Conservation (phyloP, 2,888 invertebrate species). For the Venusia cambrica region DNA sequence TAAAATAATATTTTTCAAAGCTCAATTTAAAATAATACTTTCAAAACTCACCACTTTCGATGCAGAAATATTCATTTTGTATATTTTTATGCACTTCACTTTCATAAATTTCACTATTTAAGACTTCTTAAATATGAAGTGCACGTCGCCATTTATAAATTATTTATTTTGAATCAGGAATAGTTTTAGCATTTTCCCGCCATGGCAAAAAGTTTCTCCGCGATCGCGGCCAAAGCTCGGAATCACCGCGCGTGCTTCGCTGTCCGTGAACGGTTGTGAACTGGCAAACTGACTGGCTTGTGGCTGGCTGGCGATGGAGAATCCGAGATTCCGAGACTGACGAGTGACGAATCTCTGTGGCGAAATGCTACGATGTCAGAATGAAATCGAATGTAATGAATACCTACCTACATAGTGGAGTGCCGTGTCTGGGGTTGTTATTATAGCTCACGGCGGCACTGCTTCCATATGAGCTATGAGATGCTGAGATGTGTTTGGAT, state of each 20-base stretch:
- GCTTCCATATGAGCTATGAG: slow-evolving; percentile 29
- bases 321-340: too few relatives aligned
- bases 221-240: slow-evolving; percentile 36
- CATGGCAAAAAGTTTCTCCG: slow-evolving; percentile 67
- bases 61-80: slow-evolving; percentile 48
- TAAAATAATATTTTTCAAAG: too few relatives aligned
- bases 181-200: slow-evolving; percentile 50
- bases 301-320: too few relatives aligned
- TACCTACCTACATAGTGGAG: too few relatives aligned
- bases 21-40: too few relatives aligned
- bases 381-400: slow-evolving; percentile 36
- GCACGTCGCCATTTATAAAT: slow-evolving; percentile 18
- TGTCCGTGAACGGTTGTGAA: slow-evolving; percentile 46
- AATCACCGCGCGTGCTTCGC: slow-evolving; percentile 40
- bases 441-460: slow-evolving; percentile 23
- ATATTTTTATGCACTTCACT: slow-evolving; percentile 34
- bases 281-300: slow-evolving; percentile 39
- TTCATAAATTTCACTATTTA: slow-evolving; percentile 15
- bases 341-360: slow-evolving; percentile 23
- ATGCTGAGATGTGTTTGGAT: slow-evolving; percentile 18
- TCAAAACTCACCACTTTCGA: slow-evolving; percentile 36
- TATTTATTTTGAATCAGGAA: slow-evolving; percentile 12
- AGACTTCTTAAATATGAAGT: slow-evolving; percentile 1
- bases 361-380: slow-evolving; percentile 34
- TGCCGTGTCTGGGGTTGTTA: slow-evolving; percentile 26